phyloP scores from a whole-genome alignment of 2,113 vertebrate species.

The Grammomys surdaster region DNA sequence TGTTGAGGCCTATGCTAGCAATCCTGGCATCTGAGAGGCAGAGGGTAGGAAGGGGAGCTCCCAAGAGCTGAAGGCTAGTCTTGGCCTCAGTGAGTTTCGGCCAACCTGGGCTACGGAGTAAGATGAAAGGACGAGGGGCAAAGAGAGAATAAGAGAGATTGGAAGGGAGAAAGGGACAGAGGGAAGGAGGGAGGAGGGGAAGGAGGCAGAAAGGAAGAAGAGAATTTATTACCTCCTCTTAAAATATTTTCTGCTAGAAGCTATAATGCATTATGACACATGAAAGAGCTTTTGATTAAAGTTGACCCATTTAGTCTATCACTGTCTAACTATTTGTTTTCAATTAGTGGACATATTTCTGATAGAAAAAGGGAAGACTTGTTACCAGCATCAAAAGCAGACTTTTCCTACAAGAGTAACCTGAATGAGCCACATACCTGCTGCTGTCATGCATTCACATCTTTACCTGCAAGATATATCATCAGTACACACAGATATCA shows the following conservation, averaged over 20 bases:
- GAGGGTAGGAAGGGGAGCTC: neutral
- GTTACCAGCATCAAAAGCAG: neutral
- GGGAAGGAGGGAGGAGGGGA: no score
- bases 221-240: neutral
- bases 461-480: neutral
- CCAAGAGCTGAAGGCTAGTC: neutral
- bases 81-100: neutral
- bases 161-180: accelerated
- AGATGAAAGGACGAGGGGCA: neutral
- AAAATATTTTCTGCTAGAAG: neutral
- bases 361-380: neutral
- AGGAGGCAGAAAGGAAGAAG: neutral
- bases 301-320: neutral
- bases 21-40: neutral
- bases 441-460: neutral
- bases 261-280: neutral
- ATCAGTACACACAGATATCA: neutral
- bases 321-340: neutral
- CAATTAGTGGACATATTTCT: neutral
- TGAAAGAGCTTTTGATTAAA: neutral
- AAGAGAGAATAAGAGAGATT: neutral
- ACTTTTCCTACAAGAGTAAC: neutral
- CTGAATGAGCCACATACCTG: neutral
- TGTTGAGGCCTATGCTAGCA: neutral
- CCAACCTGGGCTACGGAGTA: neutral